phyloP scores from a whole-genome alignment of 1,140 invertebrate species.

The Whitmania pigra region DNA sequence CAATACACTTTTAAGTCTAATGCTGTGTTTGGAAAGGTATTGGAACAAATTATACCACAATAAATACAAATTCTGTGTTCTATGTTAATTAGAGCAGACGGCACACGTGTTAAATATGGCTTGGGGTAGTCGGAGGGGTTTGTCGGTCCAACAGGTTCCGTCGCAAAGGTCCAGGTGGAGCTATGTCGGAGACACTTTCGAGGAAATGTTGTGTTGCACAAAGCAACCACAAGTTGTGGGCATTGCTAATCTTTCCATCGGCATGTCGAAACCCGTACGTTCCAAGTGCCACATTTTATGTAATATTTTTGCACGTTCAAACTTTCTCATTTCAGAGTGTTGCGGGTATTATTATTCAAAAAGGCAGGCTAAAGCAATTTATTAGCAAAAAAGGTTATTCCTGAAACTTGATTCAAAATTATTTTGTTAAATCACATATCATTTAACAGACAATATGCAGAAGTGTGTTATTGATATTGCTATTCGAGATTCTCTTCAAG shows the following conservation, averaged over 20 bases:
- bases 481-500: conserved; percentile 1
- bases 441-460: not conserved
- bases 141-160: too few relatives aligned
- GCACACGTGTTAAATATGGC: too few relatives aligned
- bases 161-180: not conserved
- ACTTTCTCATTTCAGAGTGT: not conserved
- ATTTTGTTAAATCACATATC: conserved; percentile 1
- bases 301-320: not conserved
- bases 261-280: not conserved
- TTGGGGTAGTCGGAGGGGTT: too few relatives aligned
- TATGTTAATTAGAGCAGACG: too few relatives aligned
- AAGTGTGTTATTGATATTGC: conserved; percentile 8
- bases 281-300: not conserved
- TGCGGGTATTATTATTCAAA: conserved; percentile 1
- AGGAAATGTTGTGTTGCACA: not conserved
- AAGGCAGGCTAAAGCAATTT: not conserved
- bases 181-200: not conserved
- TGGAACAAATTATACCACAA: too few relatives aligned
- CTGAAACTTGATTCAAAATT: not conserved
- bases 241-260: not conserved
- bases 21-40: too few relatives aligned
- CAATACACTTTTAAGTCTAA: too few relatives aligned
- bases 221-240: not conserved
- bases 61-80: too few relatives aligned
- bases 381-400: not conserved